Evolutionary conservation across 2,888 invertebrate genomes (phyloP).

Genomic region (Macaria notata): DNA sequence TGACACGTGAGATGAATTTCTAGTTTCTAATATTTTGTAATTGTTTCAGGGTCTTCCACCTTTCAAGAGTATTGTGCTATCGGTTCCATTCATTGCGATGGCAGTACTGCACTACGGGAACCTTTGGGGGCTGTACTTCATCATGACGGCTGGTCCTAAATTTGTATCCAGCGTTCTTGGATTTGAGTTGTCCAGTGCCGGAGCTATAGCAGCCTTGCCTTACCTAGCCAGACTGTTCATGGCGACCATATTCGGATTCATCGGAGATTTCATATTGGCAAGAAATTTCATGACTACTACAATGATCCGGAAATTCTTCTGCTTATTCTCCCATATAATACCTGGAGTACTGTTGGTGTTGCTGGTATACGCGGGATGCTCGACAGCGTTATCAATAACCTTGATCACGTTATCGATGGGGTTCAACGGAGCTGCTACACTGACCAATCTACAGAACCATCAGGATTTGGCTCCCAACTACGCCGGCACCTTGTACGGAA

Average conservation of each 20-base stretch:
- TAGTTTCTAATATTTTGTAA: neutral
- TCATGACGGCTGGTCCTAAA: constrained; percentile 89
- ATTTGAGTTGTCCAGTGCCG: constrained; percentile 87
- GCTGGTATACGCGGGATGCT: constrained; percentile 84
- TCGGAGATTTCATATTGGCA: constrained; percentile 84
- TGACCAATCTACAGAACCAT: constrained; percentile 84
- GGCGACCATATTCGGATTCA: constrained; percentile 86
- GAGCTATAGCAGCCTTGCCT: constrained; percentile 86
- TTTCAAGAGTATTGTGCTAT: constrained; percentile 82
- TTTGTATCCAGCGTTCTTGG: constrained; percentile 88
- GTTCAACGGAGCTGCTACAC: constrained; percentile 84
- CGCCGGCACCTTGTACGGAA: constrained; percentile 89
- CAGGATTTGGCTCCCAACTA: constrained; percentile 91
- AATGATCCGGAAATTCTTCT: constrained; percentile 84
- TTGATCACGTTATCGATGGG: constrained; percentile 86
- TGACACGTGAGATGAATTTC: neutral
- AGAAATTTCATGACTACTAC: constrained; percentile 68
- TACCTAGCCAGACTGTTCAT: constrained; percentile 86
- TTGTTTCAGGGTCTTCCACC: constrained; percentile 85
- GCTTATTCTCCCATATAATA: constrained; percentile 82
- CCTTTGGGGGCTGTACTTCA: constrained; percentile 88
- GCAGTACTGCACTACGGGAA: constrained; percentile 87
- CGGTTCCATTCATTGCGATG: constrained; percentile 87
- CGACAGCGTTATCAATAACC: constrained; percentile 83
- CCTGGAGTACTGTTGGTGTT: constrained; percentile 78